Conservation (phyloP, 37 sponge, comb jelly and placozoan species). For the Amphimedon queenslandica region DNA sequence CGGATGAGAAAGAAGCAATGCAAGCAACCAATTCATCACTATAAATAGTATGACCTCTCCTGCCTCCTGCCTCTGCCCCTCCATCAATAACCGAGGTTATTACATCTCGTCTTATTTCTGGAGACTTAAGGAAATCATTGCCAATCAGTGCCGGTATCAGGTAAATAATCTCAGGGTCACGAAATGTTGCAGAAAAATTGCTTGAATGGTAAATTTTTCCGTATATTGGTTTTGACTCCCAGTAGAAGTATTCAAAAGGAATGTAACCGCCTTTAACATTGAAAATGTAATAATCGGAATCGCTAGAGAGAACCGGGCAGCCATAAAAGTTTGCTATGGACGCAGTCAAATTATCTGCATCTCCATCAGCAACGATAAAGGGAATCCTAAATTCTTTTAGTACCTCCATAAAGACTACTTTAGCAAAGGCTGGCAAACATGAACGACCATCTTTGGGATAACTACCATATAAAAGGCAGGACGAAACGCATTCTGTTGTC, state of each 20-base stretch:
- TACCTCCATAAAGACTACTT: slow-evolving; percentile 19
- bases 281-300: slow-evolving; percentile 82
- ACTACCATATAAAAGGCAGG: no score
- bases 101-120: background rate
- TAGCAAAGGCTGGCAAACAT: slow-evolving; percentile 27
- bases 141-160: slow-evolving; percentile 59
- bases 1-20: background rate
- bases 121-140: slow-evolving; percentile 56
- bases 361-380: slow-evolving; percentile 61
- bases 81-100: background rate
- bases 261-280: slow-evolving; percentile 55
- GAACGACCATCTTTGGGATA: background rate
- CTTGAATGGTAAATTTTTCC: slow-evolving; percentile 34
- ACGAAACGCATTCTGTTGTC: background rate
- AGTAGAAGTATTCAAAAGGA: no score
- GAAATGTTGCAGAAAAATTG: slow-evolving; percentile 17
- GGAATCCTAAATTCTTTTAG: slow-evolving; percentile 36
- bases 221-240: no score
- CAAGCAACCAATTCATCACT: background rate
- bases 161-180: slow-evolving; percentile 18
- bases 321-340: slow-evolving; percentile 41
- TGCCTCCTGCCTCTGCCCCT: no score
- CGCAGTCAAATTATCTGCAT: slow-evolving; percentile 60
- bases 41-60: background rate
- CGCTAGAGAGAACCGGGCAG: slow-evolving; percentile 66